A percentile compares a stretch with the other conserved stretches of the same genome.
Conservation (phyloP, 2,797 vertebrate species). For the Telmatherina bonti region DNA sequence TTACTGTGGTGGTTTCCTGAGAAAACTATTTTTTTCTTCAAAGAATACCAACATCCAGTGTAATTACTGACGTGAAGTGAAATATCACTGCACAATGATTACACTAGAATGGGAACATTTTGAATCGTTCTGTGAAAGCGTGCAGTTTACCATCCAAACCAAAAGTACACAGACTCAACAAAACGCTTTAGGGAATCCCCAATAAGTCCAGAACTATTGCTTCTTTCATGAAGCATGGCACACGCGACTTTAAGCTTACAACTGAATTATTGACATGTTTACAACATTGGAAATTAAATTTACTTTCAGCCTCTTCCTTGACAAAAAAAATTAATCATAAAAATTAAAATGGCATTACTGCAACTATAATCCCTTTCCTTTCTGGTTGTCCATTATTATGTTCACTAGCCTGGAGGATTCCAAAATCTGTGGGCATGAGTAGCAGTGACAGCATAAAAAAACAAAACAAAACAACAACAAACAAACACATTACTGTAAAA, state of each 20-base stretch:
- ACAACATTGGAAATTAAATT: background rate
- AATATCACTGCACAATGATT: background rate
- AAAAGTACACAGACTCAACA: conserved; percentile 2
- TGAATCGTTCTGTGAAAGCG: background rate
- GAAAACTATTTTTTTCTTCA: background rate
- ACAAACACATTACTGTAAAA: no score
- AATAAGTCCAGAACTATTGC: background rate
- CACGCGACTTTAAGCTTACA: background rate
- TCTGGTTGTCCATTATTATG: background rate
- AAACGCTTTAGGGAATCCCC: conserved; percentile 16
- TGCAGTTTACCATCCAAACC: background rate
- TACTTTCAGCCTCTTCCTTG: background rate
- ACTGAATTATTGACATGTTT: background rate
- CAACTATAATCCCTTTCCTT: background rate
- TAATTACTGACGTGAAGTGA: conserved; percentile 7
- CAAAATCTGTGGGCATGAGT: no score
- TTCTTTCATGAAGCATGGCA: background rate
- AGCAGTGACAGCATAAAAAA: background rate
- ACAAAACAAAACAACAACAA: no score
- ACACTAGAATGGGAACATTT: background rate
- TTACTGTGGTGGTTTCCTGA: conserved; percentile 17
- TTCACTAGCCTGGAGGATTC: no score
- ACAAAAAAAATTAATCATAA: background rate
- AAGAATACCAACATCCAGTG: conserved; percentile 2
- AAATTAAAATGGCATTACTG: background rate